Base-by-base conservation (phyloP, 1,140 invertebrate species). In the Diabrotica undecimpunctata region DNA sequence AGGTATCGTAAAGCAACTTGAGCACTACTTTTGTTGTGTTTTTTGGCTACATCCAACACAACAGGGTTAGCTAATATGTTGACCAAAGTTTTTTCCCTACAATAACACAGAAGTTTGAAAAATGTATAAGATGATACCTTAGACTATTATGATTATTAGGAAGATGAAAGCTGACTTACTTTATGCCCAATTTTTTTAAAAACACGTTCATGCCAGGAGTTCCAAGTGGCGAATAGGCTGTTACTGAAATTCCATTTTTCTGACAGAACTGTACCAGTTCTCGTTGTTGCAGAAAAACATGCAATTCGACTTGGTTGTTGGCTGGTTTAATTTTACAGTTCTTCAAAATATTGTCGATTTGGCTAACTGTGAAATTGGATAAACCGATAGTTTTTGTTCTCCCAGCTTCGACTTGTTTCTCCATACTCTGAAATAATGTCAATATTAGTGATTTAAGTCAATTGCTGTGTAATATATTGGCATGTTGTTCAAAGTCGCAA, bases 211-310 rank as follows among this genome's bases (percentile, higher is more conserved):
- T 79, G 1, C 85, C 89, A 66, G 85, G 86, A 6, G 87, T 88
- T 0, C 89, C 93, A 4, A 97, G 75, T 4, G 94, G 92, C 36
- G 89, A 88, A 75, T 95, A 97, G 0, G 90, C 93, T 0, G 88
- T 91, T 12, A 96, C 76, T 0, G 84, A 79, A 37, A 96, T 92
- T n/a, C 87, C 82, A 66, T 89, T 81, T 7, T 81, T 73, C 55
- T 84, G 79, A 75, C 93, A 95, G 66, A 88, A 93, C 65, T 89
- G 81, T 10, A 88, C 81, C n/a, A 96, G 75, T 38, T 86, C 80
- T 13, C 83, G 82, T 77, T 96, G 93, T 75, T 94, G 92, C 66
- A 92, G 84, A 71, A 92, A 92, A 0, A 88, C 86, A 75, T 96
- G 92, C 41, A 91, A 80, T 74, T 95, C 93, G 37, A 94, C 81